phyloP scores from a whole-genome alignment of 2,888 invertebrate species.

The Tinea pellionella region DNA sequence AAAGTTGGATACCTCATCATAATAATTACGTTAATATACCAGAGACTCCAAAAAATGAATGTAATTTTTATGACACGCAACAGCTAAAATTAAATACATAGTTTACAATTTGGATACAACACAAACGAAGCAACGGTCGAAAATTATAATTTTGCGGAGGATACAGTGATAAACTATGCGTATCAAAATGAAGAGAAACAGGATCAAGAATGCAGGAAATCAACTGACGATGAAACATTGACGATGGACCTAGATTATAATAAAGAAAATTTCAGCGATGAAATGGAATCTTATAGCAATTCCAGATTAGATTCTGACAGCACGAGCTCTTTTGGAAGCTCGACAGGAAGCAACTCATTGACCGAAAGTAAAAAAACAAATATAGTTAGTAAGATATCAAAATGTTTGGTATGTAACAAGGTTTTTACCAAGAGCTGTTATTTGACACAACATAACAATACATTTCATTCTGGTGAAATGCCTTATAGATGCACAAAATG shows the following conservation, averaged over 20 bases:
- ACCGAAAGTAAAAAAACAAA: conserved; percentile 1
- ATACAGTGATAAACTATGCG: background rate
- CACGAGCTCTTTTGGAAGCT: conserved; percentile 40
- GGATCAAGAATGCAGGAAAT: background rate
- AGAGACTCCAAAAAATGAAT: too few species aligned
- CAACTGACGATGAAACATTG: background rate
- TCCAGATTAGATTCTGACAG: conserved; percentile 49
- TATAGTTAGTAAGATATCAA: conserved; percentile 48
- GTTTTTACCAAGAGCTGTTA: conserved; percentile 88
- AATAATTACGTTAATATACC: conserved; percentile 32
- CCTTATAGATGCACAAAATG: conserved; percentile 89
- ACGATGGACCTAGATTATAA: conserved; percentile 30
- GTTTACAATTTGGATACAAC: too few species aligned
- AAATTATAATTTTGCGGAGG: conserved; percentile 27
- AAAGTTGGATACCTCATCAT: too few species aligned
- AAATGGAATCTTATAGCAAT: conserved; percentile 52
- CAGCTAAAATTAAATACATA: too few species aligned
- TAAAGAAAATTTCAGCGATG: conserved; percentile 53
- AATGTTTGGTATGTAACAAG: conserved; percentile 86
- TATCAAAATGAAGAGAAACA: background rate
- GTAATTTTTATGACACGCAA: too few species aligned
- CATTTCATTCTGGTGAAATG: conserved; percentile 87
- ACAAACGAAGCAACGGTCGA: too few species aligned
- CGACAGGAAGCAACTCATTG: conserved; percentile 20
- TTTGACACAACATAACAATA: conserved; percentile 90